phyloP scores from a whole-genome alignment of 2,113 vertebrate species.

The Eolophus roseicapilla region DNA sequence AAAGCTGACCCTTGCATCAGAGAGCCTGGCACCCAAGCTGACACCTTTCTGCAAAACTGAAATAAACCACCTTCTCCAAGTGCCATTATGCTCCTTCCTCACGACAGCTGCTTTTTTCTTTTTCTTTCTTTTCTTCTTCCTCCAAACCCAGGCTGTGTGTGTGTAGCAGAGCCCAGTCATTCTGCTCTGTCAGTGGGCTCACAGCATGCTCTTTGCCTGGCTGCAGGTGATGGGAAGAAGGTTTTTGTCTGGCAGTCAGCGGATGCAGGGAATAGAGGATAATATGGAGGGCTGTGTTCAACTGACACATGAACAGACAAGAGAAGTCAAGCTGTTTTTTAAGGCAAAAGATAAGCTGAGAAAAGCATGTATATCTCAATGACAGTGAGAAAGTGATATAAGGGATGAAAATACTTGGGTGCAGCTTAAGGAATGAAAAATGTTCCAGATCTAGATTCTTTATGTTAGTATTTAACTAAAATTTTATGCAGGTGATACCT shows the following conservation, averaged over 20 bases:
- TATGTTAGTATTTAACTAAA: neutral
- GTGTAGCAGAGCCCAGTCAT: accelerated
- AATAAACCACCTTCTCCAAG: neutral
- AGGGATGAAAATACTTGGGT: neutral
- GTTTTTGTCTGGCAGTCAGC: neutral
- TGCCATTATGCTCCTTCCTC: neutral
- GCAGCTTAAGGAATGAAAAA: neutral
- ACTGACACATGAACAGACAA: neutral
- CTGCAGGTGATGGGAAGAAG: neutral
- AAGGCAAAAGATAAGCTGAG: neutral
- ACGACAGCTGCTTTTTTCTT: neutral
- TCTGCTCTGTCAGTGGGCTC: neutral
- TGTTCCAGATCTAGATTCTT: neutral
- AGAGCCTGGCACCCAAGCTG: neutral
- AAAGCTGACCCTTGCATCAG: neutral
- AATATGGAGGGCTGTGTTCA: neutral
- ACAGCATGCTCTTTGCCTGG: neutral
- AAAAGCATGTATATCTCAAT: accelerated
- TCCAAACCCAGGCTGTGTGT: neutral
- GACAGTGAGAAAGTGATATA: neutral
- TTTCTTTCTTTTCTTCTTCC: neutral
- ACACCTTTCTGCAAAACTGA: neutral
- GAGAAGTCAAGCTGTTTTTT: neutral
- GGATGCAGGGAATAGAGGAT: neutral
- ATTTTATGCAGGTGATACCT: neutral